Evolutionary conservation across 2,797 vertebrate genomes (phyloP), one percentile per base, ranked within the genome.

Genomic region (Delichon dasypus): DNA sequence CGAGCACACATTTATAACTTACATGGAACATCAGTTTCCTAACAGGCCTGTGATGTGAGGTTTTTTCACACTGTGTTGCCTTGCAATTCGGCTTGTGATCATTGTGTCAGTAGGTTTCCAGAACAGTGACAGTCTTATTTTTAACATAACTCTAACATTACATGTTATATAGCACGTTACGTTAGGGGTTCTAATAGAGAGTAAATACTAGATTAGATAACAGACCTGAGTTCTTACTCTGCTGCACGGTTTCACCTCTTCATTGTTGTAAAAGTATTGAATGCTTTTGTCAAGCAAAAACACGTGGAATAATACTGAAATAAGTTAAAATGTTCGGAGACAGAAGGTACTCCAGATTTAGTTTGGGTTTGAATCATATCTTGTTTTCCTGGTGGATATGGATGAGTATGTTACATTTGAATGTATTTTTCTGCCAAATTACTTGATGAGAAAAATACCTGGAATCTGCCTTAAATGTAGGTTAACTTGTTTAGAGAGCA

Each of bases 1-100:
- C 0, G 0, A 50, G 45, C 16, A 26, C 20, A 4, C 9, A 38
- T 64, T 34, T 51, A 0, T 42, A 38, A 29, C 40, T 54, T 38
- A 0, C 0, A 8, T 1, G 47, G 58, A 78, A 13, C 18, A 6
- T 10, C 22, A 3, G 3, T 64, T 84, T 67, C 58, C 45, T 29
- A 12, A 55, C 53, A 64, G 15, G 38, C 7, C 22, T 87, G 22
- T 64, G n/a, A 27, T 20, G 25, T 8, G 54, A 65, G 45, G 3
- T 14, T 71, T 61, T 66, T 60, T 65, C n/a, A 26, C 9, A 2
- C 6, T 48, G 7, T 60, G 10, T 71, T 85, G 26, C 10, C 1
- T 38, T 64, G 16, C 25, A 44, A 0, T 57, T 42, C 30, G 36
- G 44, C n/a, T 64, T 67, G n/a, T 44, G 50, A 19, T 50, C 10